Evolutionary conservation across 2,888 invertebrate species (phyloP), one percentile per base, ranked within the genome.

Genomic region (Myopa testacea): DNA sequence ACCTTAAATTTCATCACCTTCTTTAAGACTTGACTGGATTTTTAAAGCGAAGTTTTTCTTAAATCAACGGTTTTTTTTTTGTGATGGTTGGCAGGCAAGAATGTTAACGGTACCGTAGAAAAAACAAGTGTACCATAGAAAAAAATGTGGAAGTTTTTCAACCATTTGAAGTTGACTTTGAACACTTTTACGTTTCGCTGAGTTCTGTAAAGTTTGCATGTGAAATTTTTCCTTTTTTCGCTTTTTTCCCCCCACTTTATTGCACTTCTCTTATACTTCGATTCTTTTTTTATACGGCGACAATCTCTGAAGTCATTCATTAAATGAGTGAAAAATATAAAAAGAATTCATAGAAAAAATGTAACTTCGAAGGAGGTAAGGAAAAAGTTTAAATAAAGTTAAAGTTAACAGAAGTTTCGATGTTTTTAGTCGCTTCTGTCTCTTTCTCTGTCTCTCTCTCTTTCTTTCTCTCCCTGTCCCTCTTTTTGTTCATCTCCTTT

Each of bases 121-220:
- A 62, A n/a, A n/a, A 62, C 26, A 6, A 62, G 62, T 62, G 62
- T 34, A 62, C 19, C 58, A 58, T 16, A 16, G 1, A 62, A 62
- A 62, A 62, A 62, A 8, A n/a, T n/a, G 19, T 62, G 19, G 19
- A 19, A 62, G 16, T 14, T 26, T 14, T 63, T 34, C 26, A 63
- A 7, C 19, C n/a, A 63, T 63, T 14, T 19, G 1, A 14, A 85
- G 83, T 85, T 86, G 85, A 85, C 87, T 87, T 86, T 87, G 84
- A 87, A 87, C 86, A 86, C 87, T 87, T 87, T 87, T 84, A 84
- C 87, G 85, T 83, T 86, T 87, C 86, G 86, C 84, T 85, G 87
- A 84, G 81, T 87, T 85, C 84, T 83, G 14, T 40, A 75, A 58
- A 67, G 40, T 75, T 76, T 69, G 58, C 58, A 68, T 76, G 69